A percentile compares a stretch with the other conserved stretches of the same genome.
Conservation (phyloP, 2,113 vertebrate species). For the Phylloscopus whistleri region DNA sequence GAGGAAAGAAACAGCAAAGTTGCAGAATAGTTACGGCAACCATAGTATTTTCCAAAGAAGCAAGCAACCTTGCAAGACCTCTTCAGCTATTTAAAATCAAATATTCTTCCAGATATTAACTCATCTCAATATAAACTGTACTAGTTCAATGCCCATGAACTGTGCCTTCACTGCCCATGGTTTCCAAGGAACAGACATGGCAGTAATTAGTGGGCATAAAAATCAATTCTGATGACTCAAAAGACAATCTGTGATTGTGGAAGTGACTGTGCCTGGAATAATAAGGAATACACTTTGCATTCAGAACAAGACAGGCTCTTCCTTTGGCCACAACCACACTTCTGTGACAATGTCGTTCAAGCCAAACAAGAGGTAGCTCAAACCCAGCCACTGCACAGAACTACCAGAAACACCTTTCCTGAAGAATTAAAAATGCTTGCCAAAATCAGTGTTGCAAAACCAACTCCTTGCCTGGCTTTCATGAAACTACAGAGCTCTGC, state of each 20-base stretch:
- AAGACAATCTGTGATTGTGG: background rate
- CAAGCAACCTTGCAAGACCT: background rate
- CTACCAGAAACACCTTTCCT: background rate
- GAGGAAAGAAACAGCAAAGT: background rate
- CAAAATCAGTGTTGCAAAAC: background rate
- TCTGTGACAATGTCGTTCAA: rapidly evolving
- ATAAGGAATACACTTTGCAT: background rate
- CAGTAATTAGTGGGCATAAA: conserved; percentile 24
- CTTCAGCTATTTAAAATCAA: background rate
- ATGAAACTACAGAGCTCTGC: background rate
- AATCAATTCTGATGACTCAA: conserved; percentile 1
- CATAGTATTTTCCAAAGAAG: background rate
- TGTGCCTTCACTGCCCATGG: background rate
- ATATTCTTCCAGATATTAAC: background rate
- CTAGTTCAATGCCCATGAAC: background rate
- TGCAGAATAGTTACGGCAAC: background rate
- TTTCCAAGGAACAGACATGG: background rate
- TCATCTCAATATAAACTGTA: background rate
- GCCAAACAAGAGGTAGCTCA: background rate
- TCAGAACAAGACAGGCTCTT: background rate
- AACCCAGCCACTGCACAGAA: background rate
- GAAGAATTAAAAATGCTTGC: background rate
- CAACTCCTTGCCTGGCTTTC: background rate
- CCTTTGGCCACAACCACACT: background rate
- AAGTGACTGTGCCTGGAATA: background rate